phyloP scores from a whole-genome alignment of 1,140 invertebrate genomes.

The Tetranychus urticae region DNA sequence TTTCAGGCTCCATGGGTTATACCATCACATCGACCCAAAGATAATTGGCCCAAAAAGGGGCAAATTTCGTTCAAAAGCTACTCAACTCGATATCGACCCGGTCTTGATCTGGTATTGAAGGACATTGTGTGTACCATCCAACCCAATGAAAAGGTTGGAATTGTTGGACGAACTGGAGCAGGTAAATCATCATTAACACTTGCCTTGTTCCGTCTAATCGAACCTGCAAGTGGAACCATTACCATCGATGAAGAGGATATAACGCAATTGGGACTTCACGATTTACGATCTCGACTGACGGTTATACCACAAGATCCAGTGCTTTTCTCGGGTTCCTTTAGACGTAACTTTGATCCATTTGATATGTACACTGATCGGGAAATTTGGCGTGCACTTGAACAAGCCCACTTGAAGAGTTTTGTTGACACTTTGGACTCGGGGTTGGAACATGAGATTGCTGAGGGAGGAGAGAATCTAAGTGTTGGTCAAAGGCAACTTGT shows the following conservation, averaged over 20 bases:
- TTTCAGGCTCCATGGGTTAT: slow-evolving; percentile 11
- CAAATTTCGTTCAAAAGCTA: slow-evolving; percentile 47
- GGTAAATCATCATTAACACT: slow-evolving; percentile 30
- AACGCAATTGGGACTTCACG: slow-evolving; percentile 58
- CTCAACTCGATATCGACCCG: slow-evolving; percentile 49
- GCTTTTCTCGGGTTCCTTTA: slow-evolving; percentile 47
- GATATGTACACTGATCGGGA: slow-evolving; percentile 17
- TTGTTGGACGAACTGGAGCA: slow-evolving; percentile 15
- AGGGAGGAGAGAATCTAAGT: slow-evolving; percentile 13
- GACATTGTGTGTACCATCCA: slow-evolving; percentile 17
- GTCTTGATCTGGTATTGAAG: slow-evolving; percentile 54
- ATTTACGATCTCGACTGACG: slow-evolving; percentile 57
- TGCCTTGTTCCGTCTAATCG: slow-evolving; percentile 29
- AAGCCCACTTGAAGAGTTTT: slow-evolving; percentile 12
- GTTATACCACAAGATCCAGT: slow-evolving; percentile 43
- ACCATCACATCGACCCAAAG: slow-evolving; percentile 3
- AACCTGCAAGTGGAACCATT: slow-evolving; percentile 39
- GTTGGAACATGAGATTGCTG: slow-evolving; percentile 6
- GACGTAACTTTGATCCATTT: slow-evolving; percentile 26
- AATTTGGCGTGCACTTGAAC: slow-evolving; percentile 17
- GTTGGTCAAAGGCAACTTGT: slow-evolving; percentile 43
- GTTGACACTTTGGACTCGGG: slow-evolving; percentile 4
- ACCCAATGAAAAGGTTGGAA: slow-evolving; percentile 10
- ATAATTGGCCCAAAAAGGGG: slow-evolving; percentile 45
- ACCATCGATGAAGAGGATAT: slow-evolving; percentile 74